Conservation (phyloP, 2,888 invertebrate genomes). For the Tetranychus truncatus region DNA sequence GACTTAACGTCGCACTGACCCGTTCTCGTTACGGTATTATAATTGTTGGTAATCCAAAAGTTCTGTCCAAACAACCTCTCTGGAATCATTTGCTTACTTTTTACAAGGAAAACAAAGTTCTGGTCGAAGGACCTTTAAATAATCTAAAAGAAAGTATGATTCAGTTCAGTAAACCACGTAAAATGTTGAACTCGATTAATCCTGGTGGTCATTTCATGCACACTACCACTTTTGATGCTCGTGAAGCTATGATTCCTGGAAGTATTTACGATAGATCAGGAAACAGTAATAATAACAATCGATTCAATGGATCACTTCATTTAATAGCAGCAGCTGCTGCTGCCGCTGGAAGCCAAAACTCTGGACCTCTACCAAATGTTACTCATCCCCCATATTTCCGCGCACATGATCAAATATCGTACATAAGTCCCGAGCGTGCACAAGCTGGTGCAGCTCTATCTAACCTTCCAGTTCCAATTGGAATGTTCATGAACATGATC, state of each 20-base stretch:
- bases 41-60: constrained; percentile 96
- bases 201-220: constrained; percentile 96
- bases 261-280: constrained; percentile 69
- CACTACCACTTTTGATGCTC: constrained; percentile 85
- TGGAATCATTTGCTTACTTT: constrained; percentile 96
- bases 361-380: constrained; percentile 4
- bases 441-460: constrained; percentile 39
- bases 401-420: constrained; percentile 70
- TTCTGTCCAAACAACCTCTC: constrained; percentile 86
- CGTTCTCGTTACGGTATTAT: constrained; percentile 93
- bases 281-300: neutral
- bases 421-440: constrained; percentile 59
- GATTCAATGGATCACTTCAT: constrained; percentile 8
- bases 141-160: constrained; percentile 91
- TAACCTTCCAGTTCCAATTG: constrained; percentile 68
- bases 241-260: constrained; percentile 82
- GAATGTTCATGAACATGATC: constrained; percentile 81
- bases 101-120: constrained; percentile 87
- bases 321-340: neutral
- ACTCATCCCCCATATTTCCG: constrained; percentile 40
- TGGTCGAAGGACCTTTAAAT: constrained; percentile 91
- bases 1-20: constrained; percentile 91
- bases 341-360: neutral
- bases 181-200: constrained; percentile 76
- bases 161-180: constrained; percentile 90